Percentiles rank a stretch among this genome's conserved stretches.
These are phyloP conservation scores for Tuberolachnus salignus DNA, from an alignment of 2,888 invertebrate species.

Conservation along the genomic window DNA sequence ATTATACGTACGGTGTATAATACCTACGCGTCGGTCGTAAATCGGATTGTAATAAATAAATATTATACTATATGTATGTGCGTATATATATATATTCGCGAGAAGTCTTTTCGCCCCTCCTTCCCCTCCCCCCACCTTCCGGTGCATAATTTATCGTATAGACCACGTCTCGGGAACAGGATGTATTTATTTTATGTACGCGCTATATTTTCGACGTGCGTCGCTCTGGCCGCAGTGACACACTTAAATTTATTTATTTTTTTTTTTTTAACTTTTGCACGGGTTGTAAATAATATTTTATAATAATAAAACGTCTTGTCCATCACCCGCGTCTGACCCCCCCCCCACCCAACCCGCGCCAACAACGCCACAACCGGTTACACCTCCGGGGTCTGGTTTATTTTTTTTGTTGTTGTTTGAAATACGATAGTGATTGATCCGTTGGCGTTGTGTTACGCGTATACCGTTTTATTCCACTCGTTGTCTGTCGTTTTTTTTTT, in stretches of 20 bases:
- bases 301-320: constrained; percentile 24
- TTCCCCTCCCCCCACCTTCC: neutral
- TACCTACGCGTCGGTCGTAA: too few species aligned
- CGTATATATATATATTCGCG: too few species aligned
- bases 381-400: constrained; percentile 39
- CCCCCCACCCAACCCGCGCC: too few species aligned
- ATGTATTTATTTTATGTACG: neutral
- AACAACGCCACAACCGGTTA: constrained; percentile 54
- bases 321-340: neutral
- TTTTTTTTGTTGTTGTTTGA: constrained; percentile 3
- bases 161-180: neutral
- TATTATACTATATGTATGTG: too few species aligned
- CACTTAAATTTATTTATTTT: constrained; percentile 20
- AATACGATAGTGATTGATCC: constrained; percentile 56
- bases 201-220: neutral
- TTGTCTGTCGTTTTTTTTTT: constrained; percentile 40
- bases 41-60: too few species aligned
- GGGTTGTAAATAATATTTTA: constrained; percentile 12
- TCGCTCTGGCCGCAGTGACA: neutral
- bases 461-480: constrained; percentile 13
- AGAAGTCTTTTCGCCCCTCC: neutral
- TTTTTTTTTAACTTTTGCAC: constrained; percentile 13
- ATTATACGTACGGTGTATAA: too few species aligned
- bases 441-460: neutral
- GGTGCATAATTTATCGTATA: neutral